Conservation (phyloP, 2,888 invertebrate genomes). For the Drosophila diplacantha region DNA sequence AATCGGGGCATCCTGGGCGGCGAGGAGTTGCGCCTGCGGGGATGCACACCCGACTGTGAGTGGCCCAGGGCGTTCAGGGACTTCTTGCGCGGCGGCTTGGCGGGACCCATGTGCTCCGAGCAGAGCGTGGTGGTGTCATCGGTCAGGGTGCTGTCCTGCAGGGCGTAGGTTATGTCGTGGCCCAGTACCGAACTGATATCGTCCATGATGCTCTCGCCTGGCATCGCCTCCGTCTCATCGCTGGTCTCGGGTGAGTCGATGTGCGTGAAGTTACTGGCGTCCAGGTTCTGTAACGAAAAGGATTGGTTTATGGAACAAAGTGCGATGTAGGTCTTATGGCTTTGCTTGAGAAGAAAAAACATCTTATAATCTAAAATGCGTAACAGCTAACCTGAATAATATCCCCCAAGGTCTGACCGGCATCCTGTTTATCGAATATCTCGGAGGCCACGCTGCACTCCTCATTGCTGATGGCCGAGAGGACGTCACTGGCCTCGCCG, state of each 20-base stretch:
- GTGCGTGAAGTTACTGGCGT: conserved; percentile 82
- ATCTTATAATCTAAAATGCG: too few species aligned
- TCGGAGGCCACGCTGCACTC: conserved; percentile 86
- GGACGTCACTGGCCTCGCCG: conserved; percentile 80
- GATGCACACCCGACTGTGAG: conserved; percentile 34
- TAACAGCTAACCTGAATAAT: conserved; percentile 72
- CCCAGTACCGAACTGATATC: conserved; percentile 87
- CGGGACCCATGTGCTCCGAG: conserved; percentile 74
- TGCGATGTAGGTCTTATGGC: neutral
- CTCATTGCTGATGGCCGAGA: conserved; percentile 83
- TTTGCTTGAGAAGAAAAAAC: neutral
- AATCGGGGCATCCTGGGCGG: conserved; percentile 75
- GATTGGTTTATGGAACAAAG: neutral
- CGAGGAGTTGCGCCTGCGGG: conserved; percentile 80
- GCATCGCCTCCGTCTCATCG: conserved; percentile 85
- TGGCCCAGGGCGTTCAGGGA: conserved; percentile 51
- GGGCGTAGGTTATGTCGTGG: conserved; percentile 83
- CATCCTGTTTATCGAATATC: conserved; percentile 80
- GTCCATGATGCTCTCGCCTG: conserved; percentile 88
- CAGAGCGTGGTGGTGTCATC: conserved; percentile 85
- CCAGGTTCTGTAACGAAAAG: conserved; percentile 70
- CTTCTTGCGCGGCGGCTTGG: conserved; percentile 66
- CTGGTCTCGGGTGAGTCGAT: conserved; percentile 91
- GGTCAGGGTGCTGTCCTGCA: conserved; percentile 84
- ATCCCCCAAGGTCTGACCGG: conserved; percentile 72